Conservation (phyloP, 2,888 invertebrate genomes). For the Campaea margaritaria region DNA sequence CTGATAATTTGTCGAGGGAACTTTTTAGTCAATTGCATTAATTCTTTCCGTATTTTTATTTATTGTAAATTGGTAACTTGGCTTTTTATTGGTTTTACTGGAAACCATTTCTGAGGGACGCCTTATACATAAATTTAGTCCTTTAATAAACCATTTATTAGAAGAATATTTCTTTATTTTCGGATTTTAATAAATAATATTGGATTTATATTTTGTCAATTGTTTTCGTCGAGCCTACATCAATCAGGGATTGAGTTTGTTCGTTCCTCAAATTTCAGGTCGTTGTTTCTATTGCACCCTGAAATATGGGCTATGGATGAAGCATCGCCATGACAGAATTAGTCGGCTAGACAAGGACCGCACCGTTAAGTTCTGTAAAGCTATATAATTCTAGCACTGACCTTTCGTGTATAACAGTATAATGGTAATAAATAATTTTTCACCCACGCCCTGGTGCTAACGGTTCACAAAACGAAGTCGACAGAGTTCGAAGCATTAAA, state of each 20-base stretch:
- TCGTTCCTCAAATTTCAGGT: too few relatives aligned
- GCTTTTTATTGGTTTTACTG: not conserved
- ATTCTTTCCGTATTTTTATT: not conserved
- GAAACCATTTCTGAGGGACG: not conserved
- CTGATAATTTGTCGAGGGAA: conserved; percentile 11
- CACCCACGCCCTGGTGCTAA: conserved; percentile 6
- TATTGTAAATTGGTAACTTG: conserved; percentile 1
- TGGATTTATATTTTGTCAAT: too few relatives aligned
- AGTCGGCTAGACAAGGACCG: not conserved
- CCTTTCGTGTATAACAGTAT: not conserved
- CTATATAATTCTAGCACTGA: too few relatives aligned
- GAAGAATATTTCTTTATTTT: too few relatives aligned
- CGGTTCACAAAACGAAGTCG: conserved; percentile 15
- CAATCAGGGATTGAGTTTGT: too few relatives aligned
- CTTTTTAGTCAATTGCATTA: conserved; percentile 13
- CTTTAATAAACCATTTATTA: too few relatives aligned
- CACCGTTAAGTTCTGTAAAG: not conserved
- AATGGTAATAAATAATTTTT: conserved; percentile 6
- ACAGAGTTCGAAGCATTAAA: conserved; percentile 41
- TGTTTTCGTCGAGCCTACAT: too few relatives aligned
- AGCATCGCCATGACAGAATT: too few relatives aligned
- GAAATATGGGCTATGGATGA: too few relatives aligned
- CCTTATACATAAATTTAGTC: too few relatives aligned
- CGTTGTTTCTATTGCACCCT: too few relatives aligned
- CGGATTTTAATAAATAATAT: too few relatives aligned